A percentile compares a stretch with the other conserved stretches of the same genome.
These are phyloP conservation scores for Saccostrea echinata DNA, from an alignment of 1,140 invertebrate species.

Conservation along the genomic window DNA sequence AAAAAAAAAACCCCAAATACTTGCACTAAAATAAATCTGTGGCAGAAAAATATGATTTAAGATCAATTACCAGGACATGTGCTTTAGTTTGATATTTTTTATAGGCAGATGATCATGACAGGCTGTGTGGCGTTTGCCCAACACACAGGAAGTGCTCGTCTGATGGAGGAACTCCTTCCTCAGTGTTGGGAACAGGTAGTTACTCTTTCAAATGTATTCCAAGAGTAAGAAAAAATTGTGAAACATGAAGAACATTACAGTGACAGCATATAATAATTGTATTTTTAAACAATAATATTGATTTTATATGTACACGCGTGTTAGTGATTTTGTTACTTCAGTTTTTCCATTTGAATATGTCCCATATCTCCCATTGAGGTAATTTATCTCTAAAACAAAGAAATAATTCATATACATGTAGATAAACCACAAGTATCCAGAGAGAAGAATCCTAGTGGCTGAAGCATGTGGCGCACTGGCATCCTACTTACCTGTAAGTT, in stretches of 20 bases:
- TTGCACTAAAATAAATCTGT: neutral
- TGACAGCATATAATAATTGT: no score
- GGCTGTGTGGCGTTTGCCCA: slow-evolving; percentile 85
- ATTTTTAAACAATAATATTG: no score
- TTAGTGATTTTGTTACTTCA: no score
- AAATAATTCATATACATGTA: slow-evolving; percentile 58
- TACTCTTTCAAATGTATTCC: neutral
- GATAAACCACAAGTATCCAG: slow-evolving; percentile 87
- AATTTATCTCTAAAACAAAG: no score
- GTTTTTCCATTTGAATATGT: no score
- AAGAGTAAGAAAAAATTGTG: no score
- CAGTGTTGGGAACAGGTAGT: slow-evolving; percentile 88
- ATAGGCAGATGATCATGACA: slow-evolving; percentile 85
- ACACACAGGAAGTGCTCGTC: slow-evolving; percentile 81
- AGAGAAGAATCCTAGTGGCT: slow-evolving; percentile 86
- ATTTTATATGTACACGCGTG: no score
- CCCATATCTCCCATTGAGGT: no score
- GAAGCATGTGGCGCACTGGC: slow-evolving; percentile 88
- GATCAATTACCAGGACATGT: neutral
- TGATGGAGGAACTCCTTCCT: slow-evolving; percentile 87
- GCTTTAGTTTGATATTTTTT: neutral
- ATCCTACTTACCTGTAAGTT: slow-evolving; percentile 85
- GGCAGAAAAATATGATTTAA: neutral
- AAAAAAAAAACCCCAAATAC: neutral
- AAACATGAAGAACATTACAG: no score